A percentile compares a stretch with the other conserved stretches of the same genome.
These are phyloP conservation scores for Macrobrachium nipponense DNA, from an alignment of 1,140 invertebrate genomes.

Conservation along the genomic window DNA sequence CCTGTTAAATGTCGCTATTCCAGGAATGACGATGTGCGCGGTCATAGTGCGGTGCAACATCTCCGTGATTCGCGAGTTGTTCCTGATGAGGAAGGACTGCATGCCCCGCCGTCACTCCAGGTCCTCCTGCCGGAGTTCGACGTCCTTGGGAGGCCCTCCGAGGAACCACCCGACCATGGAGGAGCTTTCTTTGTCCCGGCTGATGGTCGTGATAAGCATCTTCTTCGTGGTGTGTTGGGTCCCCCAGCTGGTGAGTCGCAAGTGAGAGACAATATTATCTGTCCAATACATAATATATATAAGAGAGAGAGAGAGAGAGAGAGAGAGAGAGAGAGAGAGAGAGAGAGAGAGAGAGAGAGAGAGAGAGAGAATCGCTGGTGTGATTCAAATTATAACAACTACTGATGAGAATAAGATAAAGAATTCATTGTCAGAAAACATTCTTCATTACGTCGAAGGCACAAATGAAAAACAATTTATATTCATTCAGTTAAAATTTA, in stretches of 20 bases:
- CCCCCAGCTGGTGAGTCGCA: slow-evolving; percentile 82
- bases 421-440: too few species aligned
- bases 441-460: too few species aligned
- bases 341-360: neutral
- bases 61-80: slow-evolving; percentile 82
- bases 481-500: too few species aligned
- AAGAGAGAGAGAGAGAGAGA: neutral
- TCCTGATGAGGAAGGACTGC: slow-evolving; percentile 69
- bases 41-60: slow-evolving; percentile 85
- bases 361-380: neutral
- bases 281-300: neutral
- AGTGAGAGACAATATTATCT: neutral
- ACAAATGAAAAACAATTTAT: too few species aligned
- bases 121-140: slow-evolving; percentile 67
- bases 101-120: slow-evolving; percentile 72
- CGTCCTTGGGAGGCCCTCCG: slow-evolving; percentile 67
- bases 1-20: neutral
- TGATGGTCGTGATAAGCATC: slow-evolving; percentile 85
- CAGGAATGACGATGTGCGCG: slow-evolving; percentile 79
- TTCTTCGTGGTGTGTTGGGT: slow-evolving; percentile 87
- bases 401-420: too few species aligned
- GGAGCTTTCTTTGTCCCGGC: slow-evolving; percentile 83
- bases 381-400: neutral
- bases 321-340: neutral
- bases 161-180: slow-evolving; percentile 68